Percentiles rank a stretch among this genome's conserved stretches.
phyloP scores from a whole-genome alignment of 2,797 vertebrate genomes.

The Sciurus carolinensis region DNA sequence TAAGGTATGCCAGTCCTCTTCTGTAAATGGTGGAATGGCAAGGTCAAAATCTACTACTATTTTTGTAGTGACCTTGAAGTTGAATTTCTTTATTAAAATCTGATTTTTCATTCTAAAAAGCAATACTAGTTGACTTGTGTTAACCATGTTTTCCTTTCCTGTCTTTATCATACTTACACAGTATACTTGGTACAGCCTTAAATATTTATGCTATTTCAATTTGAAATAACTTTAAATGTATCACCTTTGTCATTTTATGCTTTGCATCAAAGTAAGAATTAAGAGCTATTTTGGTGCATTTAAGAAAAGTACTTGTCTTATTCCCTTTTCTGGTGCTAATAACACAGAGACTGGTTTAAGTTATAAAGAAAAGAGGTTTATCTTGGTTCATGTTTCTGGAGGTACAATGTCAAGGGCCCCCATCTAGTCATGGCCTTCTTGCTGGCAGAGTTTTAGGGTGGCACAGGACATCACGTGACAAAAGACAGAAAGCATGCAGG shows the following conservation, averaged over 20 bases:
- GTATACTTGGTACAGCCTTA: neutral
- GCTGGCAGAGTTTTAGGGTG: neutral
- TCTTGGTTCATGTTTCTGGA: neutral
- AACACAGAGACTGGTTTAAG: neutral
- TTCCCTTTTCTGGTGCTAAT: neutral
- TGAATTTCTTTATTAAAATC: conserved; percentile 34
- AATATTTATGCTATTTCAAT: conserved; percentile 47
- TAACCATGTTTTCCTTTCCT: neutral
- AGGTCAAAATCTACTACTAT: conserved; percentile 23
- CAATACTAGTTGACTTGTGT: neutral
- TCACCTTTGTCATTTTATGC: neutral
- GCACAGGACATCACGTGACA: neutral
- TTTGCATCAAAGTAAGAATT: neutral
- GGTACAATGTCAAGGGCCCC: neutral
- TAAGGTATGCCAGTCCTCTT: neutral
- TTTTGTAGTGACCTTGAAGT: neutral
- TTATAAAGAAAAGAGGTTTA: neutral
- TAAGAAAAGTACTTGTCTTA: neutral
- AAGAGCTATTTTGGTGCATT: neutral
- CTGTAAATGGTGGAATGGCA: neutral
- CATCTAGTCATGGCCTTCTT: neutral
- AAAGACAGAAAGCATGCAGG: neutral
- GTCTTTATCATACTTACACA: neutral
- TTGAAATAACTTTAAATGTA: conserved; percentile 26
- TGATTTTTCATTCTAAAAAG: neutral